Base-by-base conservation (phyloP, 2,797 vertebrate species). In the Ptychadena robeensis region DNA sequence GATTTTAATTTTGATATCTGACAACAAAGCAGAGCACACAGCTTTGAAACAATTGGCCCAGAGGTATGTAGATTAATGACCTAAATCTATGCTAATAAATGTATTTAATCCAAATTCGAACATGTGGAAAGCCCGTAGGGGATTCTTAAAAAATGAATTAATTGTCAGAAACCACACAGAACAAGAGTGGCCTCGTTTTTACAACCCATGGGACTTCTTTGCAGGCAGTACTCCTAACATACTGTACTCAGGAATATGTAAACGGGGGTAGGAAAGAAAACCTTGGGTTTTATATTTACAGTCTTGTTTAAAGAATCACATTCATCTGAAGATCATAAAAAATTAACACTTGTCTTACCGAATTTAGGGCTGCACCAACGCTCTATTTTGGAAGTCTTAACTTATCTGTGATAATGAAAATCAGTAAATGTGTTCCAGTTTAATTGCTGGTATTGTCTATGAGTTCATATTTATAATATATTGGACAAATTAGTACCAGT, bases 61-160 rank as follows among this genome's bases (percentile, higher is more conserved):
- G 27, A 80, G 71, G 31, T 76, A 80, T 81, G 63, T 53, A 80
- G 83, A 85, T 85, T 85, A 80, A 85, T 81, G 57, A 85, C 78
- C 71, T 81, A 85, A 85, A 85, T 70, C 28, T 85, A 75, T 76
- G 72, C 71, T 80, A 80, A 80, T 85, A 85, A 75, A 80, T 85
- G 83, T 85, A 85, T 81, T 85, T 85, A 85, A 85, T 40, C 70
- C 34, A 67, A 75, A 85, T 85, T 67, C 25, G 53, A 85, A 69
- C 72, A 71, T 76, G 72, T 75, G 53, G 70, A 63, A 38, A 76
- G 80, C 37, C 83, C 27, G 70, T 38, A 35, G 83, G 72, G 83
- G 80, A 44, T 85, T 76, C 25, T 38, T 48, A 64, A 85, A 78
- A 85, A 85, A 71, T 70, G 65, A 70, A 85, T 83, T 73, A 73